Percentiles rank a stretch among this genome's conserved stretches.
Evolutionary conservation across 2,888 invertebrate genomes (phyloP).

Genomic region (Mythimna lalbum): DNA sequence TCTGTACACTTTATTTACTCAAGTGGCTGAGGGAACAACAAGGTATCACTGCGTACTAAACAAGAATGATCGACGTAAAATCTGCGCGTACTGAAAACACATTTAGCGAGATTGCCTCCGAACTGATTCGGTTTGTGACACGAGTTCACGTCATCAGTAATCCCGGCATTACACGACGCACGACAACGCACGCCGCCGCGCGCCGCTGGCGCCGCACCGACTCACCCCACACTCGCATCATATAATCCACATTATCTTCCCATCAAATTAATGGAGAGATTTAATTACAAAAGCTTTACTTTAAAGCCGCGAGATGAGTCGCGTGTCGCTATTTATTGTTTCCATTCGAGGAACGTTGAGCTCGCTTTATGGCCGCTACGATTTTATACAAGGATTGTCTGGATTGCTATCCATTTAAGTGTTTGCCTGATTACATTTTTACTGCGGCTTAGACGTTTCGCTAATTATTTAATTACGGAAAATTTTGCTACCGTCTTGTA

Average conservation of each 20-base stretch:
- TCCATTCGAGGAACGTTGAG: slow-evolving; percentile 15
- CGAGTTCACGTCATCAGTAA: not conserved
- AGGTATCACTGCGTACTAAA: not conserved
- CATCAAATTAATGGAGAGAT: slow-evolving; percentile 55
- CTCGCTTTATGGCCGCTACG: slow-evolving; percentile 22
- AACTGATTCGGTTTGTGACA: slow-evolving; percentile 4
- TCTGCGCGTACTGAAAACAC: slow-evolving; percentile 6
- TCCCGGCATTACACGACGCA: not conserved
- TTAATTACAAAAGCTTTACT: slow-evolving; percentile 59
- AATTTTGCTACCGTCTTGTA: not conserved
- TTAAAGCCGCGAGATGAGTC: slow-evolving; percentile 42
- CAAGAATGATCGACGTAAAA: not conserved
- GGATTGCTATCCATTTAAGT: slow-evolving; percentile 25
- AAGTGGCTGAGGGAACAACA: not conserved
- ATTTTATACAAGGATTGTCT: slow-evolving; percentile 21
- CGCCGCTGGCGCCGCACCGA: not conserved
- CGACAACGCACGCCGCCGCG: not conserved
- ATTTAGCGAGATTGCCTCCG: slow-evolving; percentile 18
- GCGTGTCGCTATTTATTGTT: slow-evolving; percentile 52
- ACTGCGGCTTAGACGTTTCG: slow-evolving; percentile 22
- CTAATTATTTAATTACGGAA: slow-evolving; percentile 12
- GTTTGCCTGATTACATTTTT: slow-evolving; percentile 19
- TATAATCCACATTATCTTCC: slow-evolving; percentile 50
- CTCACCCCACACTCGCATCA: slow-evolving; percentile 14
- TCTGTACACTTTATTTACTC: too few species aligned